Base-by-base conservation (phyloP, 2,797 vertebrate species). In the Ceyx erithaca region DNA sequence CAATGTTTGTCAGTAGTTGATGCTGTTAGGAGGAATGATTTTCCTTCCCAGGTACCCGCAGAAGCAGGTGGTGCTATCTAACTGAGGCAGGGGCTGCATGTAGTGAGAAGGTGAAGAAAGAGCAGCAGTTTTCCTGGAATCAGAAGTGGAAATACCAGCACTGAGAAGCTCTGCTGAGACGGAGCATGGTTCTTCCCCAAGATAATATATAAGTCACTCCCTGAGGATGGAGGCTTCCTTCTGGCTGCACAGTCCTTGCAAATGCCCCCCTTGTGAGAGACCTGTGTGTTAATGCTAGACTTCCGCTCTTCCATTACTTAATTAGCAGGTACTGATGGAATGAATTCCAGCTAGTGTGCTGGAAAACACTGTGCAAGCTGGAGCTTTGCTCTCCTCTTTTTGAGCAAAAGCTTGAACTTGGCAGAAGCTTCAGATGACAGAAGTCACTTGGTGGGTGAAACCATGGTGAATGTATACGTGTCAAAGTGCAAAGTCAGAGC, bases 111-210 rank as follows among this genome's bases (percentile, higher is more conserved):
- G 3, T 61, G 52, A 79, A 63, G 76, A 76, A 71, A 76, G 22
- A 92, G 23, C 57, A 90, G 31, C 49, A 54, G 35, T 46, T 89
- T 92, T 85, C 85, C 83, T 95, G 80, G 87, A 57, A 22, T 57
- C 76, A 68, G 45, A 70, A 73, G 21, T 76, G 63, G 90, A 92
- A 92, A 81, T 72, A 40, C 10, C 23, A 40, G 43, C 46, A 72
- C 80, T 79, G 67, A 89, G 61, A 35, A 66, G 20, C 30, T 64
- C 23, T 52, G 28, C 8, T 25, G 72, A 62, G 58, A 9, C 3
- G 4, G 37, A 89, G 21, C 0, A 0, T 1, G 2, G 30, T 43
- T 94, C 25, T 81, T 79, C 51, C 76, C 51, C 43, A 37, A 22
- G 2, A 5, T 41, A 55, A 23, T 12, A 31, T 51, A 55, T 66